phyloP scores from a whole-genome alignment of 2,888 invertebrate genomes.

The Drosophila phalerata region DNA sequence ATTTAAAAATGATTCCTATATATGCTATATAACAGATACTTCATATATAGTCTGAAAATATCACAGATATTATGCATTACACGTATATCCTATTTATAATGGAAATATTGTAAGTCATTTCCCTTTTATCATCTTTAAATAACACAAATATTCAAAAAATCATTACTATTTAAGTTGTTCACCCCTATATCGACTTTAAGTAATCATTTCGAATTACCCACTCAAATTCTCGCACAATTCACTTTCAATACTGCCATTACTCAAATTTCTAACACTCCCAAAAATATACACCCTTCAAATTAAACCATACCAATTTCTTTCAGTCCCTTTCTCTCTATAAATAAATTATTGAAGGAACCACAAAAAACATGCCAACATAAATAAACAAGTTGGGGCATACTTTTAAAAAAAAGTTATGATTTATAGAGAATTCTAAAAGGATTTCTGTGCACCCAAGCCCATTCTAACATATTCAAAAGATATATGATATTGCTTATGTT shows the following conservation, averaged over 20 bases:
- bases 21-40: too few species aligned
- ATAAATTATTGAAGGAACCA: constrained; percentile 36
- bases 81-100: background rate
- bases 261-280: constrained; percentile 27
- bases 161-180: background rate
- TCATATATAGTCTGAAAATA: too few species aligned
- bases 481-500: constrained; percentile 15
- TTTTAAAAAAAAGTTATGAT: constrained; percentile 25
- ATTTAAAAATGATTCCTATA: too few species aligned
- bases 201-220: constrained; percentile 29
- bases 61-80: too few species aligned
- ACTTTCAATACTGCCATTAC: constrained; percentile 22
- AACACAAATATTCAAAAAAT: background rate
- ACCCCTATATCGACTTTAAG: background rate
- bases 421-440: constrained; percentile 32
- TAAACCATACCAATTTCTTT: constrained; percentile 1
- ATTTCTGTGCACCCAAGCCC: constrained; percentile 3
- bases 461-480: constrained; percentile 14
- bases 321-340: constrained; percentile 5
- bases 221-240: constrained; percentile 1
- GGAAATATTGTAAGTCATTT: background rate
- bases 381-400: constrained; percentile 22
- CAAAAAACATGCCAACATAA: constrained; percentile 2
- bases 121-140: background rate
- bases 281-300: constrained; percentile 12